These are phyloP conservation scores for Arothron firmamentum DNA, from an alignment of 2,113 vertebrate species.

Conservation along the genomic window DNA sequence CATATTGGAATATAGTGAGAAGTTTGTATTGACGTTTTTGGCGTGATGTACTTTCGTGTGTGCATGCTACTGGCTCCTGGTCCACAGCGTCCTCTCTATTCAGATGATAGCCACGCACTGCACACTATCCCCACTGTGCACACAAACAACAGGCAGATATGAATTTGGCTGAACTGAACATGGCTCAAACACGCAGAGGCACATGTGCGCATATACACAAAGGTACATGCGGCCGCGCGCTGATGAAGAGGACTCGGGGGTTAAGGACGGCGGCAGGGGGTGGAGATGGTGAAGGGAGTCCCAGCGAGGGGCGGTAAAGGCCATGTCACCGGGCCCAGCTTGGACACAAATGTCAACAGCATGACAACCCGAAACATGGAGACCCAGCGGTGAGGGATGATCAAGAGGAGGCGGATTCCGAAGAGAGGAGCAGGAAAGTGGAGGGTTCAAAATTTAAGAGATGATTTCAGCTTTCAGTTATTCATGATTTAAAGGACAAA, in stretches of 20 bases:
- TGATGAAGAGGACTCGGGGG: constrained; percentile 54
- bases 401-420: constrained; percentile 33
- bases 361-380: constrained; percentile 47
- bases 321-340: constrained; percentile 51
- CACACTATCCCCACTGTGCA: constrained; percentile 25
- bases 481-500: neutral
- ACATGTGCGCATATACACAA: constrained; percentile 30
- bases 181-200: constrained; percentile 48
- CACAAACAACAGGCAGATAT: constrained; percentile 43
- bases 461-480: neutral
- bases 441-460: neutral
- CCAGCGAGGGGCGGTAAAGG: constrained; percentile 64
- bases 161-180: constrained; percentile 45
- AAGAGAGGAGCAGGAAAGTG: neutral
- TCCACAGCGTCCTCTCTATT: no score
- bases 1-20: neutral
- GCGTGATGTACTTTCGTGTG: neutral
- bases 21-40: neutral
- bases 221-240: constrained; percentile 16
- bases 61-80: neutral
- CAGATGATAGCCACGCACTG: no score
- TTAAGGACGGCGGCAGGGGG: constrained; percentile 53
- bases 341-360: constrained; percentile 67
- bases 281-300: constrained; percentile 40
- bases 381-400: constrained; percentile 41